A percentile compares a stretch with the other conserved stretches of the same genome.
These are phyloP conservation scores for Hemibagrus wyckioides DNA, from an alignment of 2,113 vertebrate species.

Conservation along the genomic window DNA sequence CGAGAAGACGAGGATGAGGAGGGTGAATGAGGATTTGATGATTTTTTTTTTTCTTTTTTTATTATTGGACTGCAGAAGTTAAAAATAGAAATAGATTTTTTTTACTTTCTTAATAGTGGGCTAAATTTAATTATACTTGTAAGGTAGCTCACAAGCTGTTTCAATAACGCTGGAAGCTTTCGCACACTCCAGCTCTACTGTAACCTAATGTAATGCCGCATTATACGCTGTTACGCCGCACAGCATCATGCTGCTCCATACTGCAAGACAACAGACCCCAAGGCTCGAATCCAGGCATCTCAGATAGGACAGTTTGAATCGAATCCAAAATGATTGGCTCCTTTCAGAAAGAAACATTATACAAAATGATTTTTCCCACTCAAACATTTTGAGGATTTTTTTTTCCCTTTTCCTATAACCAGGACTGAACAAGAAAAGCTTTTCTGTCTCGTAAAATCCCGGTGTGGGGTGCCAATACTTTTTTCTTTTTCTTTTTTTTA, in stretches of 20 bases:
- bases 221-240: slow-evolving; percentile 4
- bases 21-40: neutral
- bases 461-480: neutral
- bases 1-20: neutral
- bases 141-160: slow-evolving; percentile 16
- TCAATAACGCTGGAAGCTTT: slow-evolving; percentile 20
- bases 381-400: neutral
- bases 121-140: slow-evolving; percentile 6
- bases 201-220: slow-evolving; percentile 31
- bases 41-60: neutral
- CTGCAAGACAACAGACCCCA: neutral
- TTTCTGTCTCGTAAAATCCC: neutral
- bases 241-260: slow-evolving; percentile 19
- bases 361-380: neutral
- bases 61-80: slow-evolving; percentile 21
- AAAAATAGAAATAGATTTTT: neutral
- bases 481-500: no score
- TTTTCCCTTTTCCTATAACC: neutral
- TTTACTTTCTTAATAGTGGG: neutral
- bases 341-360: neutral
- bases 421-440: neutral
- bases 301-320: neutral
- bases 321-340: neutral
- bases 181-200: slow-evolving; percentile 16
- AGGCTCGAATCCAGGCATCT: neutral